phyloP scores from a whole-genome alignment of 2,113 vertebrate species.

The Montifringilla adamsi region DNA sequence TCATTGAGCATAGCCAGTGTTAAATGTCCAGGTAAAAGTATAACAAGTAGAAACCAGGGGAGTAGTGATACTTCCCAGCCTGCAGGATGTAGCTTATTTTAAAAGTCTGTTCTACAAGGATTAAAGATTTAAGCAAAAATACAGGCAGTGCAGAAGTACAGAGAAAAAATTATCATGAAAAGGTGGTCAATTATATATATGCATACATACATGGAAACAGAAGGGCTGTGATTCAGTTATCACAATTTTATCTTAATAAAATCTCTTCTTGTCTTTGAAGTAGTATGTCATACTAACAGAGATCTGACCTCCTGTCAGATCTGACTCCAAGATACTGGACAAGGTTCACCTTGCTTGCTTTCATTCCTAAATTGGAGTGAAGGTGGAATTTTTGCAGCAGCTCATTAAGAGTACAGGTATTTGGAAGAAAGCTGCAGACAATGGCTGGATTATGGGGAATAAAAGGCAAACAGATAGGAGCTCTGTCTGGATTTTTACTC shows the following conservation, averaged over 20 bases:
- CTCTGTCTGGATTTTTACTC: neutral
- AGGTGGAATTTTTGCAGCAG: neutral
- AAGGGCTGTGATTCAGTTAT: neutral
- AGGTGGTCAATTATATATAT: fast-evolving
- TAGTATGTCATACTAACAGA: neutral
- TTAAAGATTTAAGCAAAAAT: neutral
- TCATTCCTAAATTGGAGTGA: neutral
- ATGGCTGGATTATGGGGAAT: neutral
- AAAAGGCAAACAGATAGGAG: neutral
- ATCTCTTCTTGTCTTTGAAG: neutral
- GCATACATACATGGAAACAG: neutral
- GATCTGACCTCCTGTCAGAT: neutral
- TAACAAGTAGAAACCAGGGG: neutral
- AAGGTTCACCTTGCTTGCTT: neutral
- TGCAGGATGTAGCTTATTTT: neutral
- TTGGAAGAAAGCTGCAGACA: neutral
- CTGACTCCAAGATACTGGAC: neutral
- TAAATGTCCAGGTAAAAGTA: neutral
- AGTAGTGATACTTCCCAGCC: neutral
- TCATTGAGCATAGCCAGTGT: neutral
- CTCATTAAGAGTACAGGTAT: neutral
- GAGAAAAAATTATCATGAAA: neutral
- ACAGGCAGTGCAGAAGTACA: neutral
- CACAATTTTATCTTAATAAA: neutral
- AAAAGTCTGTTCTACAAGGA: neutral